These are phyloP conservation scores for Nipponacmea schrenckii DNA, from an alignment of 2,888 invertebrate genomes.

Conservation along the genomic window DNA sequence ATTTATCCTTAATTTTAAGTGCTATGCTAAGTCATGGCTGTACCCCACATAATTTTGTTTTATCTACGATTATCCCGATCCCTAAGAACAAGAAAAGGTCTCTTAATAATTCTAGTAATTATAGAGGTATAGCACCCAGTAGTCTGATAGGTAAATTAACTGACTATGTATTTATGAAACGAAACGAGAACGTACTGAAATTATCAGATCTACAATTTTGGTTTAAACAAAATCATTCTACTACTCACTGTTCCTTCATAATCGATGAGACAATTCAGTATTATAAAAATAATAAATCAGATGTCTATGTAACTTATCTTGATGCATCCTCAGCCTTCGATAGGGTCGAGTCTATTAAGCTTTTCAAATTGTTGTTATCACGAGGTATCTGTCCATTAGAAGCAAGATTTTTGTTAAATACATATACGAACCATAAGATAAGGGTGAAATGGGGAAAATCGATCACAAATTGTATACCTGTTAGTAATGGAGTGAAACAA, in stretches of 20 bases:
- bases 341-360: neutral
- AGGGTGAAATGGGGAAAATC: neutral
- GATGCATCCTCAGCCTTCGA: neutral
- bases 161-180: neutral
- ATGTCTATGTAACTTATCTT: neutral
- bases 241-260: neutral
- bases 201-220: neutral
- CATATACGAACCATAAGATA: neutral
- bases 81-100: neutral
- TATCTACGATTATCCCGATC: neutral
- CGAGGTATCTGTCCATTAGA: neutral
- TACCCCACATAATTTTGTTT: neutral
- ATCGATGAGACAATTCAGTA: neutral
- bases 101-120: neutral
- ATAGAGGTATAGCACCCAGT: neutral
- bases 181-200: neutral
- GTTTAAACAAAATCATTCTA: neutral
- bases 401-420: neutral
- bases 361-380: neutral
- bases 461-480: conserved; percentile 2
- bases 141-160: neutral
- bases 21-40: neutral
- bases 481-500: conserved; percentile 16
- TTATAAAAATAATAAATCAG: neutral
- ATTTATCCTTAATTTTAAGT: neutral